phyloP scores from a whole-genome alignment of 2,888 invertebrate species.

The Polyommatus iphigenia region DNA sequence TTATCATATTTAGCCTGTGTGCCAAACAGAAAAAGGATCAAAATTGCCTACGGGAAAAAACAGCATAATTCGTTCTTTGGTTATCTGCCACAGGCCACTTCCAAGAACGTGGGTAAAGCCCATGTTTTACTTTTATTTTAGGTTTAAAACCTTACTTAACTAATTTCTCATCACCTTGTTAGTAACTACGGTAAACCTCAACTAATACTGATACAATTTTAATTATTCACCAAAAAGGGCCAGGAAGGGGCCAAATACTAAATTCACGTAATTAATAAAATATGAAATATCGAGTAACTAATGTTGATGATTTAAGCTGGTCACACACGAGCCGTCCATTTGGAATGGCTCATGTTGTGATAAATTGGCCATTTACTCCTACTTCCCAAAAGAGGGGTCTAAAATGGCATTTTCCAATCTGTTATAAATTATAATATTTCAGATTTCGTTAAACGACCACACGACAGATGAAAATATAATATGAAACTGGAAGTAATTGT shows the following conservation, averaged over 20 bases:
- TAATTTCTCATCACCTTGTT: not conserved
- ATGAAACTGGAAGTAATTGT: too few relatives aligned
- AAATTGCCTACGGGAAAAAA: too few relatives aligned
- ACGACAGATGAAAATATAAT: too few relatives aligned
- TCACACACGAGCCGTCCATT: not conserved
- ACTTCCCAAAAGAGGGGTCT: not conserved
- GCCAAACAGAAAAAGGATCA: too few relatives aligned
- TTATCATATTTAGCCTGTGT: not conserved
- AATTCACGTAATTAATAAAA: not conserved
- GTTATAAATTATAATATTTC: not conserved
- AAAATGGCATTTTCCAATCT: not conserved
- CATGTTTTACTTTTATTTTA: not conserved
- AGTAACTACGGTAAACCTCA: not conserved
- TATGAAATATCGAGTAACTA: not conserved
- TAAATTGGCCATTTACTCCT: not conserved
- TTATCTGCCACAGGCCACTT: too few relatives aligned
- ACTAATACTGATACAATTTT: slow-evolving; percentile 3
- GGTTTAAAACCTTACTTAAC: not conserved
- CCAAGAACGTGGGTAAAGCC: too few relatives aligned
- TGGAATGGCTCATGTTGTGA: not conserved
- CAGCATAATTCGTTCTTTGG: too few relatives aligned
- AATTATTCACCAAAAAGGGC: slow-evolving; percentile 5
- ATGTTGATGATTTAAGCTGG: not conserved
- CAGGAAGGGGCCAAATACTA: not conserved
- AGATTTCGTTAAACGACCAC: too few relatives aligned